phyloP scores from a whole-genome alignment of 2,113 vertebrate species.

The Hydrolagus affinis region DNA sequence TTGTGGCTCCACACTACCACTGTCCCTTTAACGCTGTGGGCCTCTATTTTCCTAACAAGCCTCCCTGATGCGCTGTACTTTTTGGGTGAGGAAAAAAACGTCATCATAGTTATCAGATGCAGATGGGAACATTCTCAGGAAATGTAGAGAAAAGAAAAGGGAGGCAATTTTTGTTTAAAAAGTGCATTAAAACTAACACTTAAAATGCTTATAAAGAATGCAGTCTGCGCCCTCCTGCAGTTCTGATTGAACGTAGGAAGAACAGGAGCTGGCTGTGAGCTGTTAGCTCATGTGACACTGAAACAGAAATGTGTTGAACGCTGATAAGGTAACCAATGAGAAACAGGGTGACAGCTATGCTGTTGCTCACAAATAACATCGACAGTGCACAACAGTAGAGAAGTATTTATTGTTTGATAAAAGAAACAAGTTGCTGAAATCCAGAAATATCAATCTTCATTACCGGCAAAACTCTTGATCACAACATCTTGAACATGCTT shows the following conservation, averaged over 20 bases:
- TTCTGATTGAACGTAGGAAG: slow-evolving; percentile 48
- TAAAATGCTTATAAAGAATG: slow-evolving; percentile 37
- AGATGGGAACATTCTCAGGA: not conserved
- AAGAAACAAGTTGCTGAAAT: not conserved
- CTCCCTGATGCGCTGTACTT: no score
- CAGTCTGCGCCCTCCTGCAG: slow-evolving; percentile 43
- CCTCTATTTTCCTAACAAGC: no score
- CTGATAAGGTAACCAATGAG: slow-evolving; percentile 46
- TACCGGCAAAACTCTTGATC: not conserved
- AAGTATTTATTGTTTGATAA: no score
- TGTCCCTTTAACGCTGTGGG: no score
- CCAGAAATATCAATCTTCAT: not conserved
- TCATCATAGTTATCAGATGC: not conserved
- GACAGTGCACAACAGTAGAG: not conserved
- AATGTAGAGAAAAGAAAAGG: not conserved
- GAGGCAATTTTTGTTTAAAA: not conserved
- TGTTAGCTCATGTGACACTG: slow-evolving; percentile 44
- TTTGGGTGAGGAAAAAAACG: no score
- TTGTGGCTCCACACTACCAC: no score
- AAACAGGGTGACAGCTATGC: slow-evolving; percentile 49
- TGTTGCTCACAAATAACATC: slow-evolving; percentile 34
- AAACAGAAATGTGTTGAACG: slow-evolving; percentile 45
- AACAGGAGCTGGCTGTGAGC: slow-evolving; percentile 44
- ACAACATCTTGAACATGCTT: not conserved
- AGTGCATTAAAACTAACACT: slow-evolving; percentile 35